Base-by-base conservation (phyloP, 2,888 invertebrate genomes). In the Drosophila setosimentum region DNA sequence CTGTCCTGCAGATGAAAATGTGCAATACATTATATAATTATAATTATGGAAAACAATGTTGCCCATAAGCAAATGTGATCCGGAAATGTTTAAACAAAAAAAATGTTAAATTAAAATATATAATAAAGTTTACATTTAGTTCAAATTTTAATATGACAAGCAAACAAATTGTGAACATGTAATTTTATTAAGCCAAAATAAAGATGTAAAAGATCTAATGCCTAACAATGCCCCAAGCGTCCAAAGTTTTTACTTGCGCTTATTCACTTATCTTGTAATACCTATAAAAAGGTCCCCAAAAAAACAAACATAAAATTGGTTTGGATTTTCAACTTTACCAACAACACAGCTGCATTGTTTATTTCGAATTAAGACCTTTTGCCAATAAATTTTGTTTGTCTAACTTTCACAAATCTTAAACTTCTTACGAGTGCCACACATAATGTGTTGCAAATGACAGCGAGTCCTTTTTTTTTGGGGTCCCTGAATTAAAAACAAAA, bases 1-100 rank as follows among this genome's bases (percentile, higher is more conserved):
- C 92, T 92, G 67, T 93, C 93, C 92, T 93, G 89, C 70, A 89
- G 10, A 30, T 18, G 16, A 16, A n/a, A 16, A 50, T 21, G 18
- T 37, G 7, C 37, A 37, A 37, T 3, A 0, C 18, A 40, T n/a
- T 40, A 11, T 5, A 11, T 5, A 45, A 7, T 16, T 16, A 7
- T 24, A 33, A 37, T 24, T 27, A 18, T 27, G 24, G 0, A 33
- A 32, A n/a, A 13, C 13, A 18, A 27, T 16, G 5, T 5, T 16
- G 13, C 13, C 35, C 35, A 35, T 6, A 2, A 13, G 13, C 33
- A 42, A 42, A 42, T 5, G 11, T 42, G 5, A 18, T 8, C n/a
- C n/a, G n/a, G n/a, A n/a, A n/a, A n/a, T n/a, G n/a, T n/a, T n/a
- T n/a, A n/a, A n/a, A n/a, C 4, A 11, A 33, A 33, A n/a, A n/a